Base-by-base conservation (phyloP, 2,888 invertebrate genomes). In the Physocephala rufipes region DNA sequence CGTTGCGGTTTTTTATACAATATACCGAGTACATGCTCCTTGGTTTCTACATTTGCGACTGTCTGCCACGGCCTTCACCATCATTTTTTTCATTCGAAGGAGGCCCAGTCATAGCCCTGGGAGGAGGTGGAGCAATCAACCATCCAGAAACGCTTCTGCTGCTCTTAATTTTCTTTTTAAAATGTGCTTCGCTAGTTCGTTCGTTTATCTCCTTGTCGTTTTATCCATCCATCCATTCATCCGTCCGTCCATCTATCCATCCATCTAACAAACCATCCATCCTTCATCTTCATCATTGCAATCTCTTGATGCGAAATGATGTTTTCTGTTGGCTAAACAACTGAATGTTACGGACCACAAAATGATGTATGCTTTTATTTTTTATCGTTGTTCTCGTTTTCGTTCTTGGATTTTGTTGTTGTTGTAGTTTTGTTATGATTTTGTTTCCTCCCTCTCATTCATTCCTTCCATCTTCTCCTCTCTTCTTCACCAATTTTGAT, bases 401-500 rank as follows among this genome's bases (percentile, higher is more conserved):
- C 21, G 21, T n/a, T 9, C 53, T 53, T 1, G 15, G 53, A 3
- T 21, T 12, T 12, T 21, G 21, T 21, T 19, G 21, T 53, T 19
- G 53, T 4, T 51, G 51, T 16, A 5, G 51, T 19, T 51, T 12
- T 1, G 21, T 9, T 55, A n/a, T n/a, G 55, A 24, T 21, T 21
- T 55, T 24, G 58, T 58, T 49, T 49, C 49, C 49, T 49, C 2
- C 49, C 49, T 19, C 49, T n/a, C 12, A 7, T n/a, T 15, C 49
- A 7, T 19, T 3, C 49, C 12, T n/a, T n/a, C 12, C 49, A 2
- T n/a, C 24, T 15, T 24, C 26, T n/a, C 24, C 24, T 26, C 26
- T 15, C 9, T 26, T 9, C 36, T 36, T 36, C 36, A 4, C 9
- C 9, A 58, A 68, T 72, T 74, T 72, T 74, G 72, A 72, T 74